Evolutionary conservation across 2,888 invertebrate genomes (phyloP).

Genomic region (Nymphalis urticae): DNA sequence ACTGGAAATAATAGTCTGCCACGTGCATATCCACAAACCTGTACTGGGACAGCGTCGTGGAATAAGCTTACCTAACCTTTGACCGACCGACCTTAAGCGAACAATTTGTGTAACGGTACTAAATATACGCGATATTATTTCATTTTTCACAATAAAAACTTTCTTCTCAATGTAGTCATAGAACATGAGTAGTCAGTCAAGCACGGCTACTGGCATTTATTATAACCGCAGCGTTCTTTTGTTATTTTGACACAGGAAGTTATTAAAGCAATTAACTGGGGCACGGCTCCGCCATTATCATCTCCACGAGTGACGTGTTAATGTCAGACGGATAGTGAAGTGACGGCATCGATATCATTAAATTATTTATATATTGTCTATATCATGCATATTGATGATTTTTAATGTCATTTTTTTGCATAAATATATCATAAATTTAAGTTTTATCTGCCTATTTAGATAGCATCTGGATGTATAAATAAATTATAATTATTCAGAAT

Average conservation of each 20-base stretch:
- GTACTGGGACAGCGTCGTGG: too few relatives aligned
- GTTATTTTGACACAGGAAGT: slow-evolving; percentile 83
- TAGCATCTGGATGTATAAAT: too few relatives aligned
- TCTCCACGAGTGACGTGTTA: slow-evolving; percentile 80
- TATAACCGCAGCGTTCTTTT: slow-evolving; percentile 62
- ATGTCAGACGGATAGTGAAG: slow-evolving; percentile 69
- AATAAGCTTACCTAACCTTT: too few relatives aligned
- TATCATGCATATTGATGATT: not conserved
- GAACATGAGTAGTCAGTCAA: slow-evolving; percentile 23
- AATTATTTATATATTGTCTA: slow-evolving; percentile 6
- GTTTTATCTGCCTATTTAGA: not conserved
- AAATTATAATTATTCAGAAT: too few relatives aligned
- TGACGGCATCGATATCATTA: slow-evolving; percentile 39
- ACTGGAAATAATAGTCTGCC: too few relatives aligned
- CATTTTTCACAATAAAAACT: slow-evolving; percentile 18
- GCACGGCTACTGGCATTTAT: slow-evolving; percentile 34
- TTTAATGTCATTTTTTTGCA: not conserved
- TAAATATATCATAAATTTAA: not conserved
- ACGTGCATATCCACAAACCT: too few relatives aligned
- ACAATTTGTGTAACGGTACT: too few relatives aligned
- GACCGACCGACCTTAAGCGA: too few relatives aligned
- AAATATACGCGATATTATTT: too few relatives aligned
- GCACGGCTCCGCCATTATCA: slow-evolving; percentile 79
- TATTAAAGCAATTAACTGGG: slow-evolving; percentile 81
- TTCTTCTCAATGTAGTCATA: slow-evolving; percentile 26